Conservation (phyloP, 2,113 vertebrate species). For the Hydrolagus affinis region DNA sequence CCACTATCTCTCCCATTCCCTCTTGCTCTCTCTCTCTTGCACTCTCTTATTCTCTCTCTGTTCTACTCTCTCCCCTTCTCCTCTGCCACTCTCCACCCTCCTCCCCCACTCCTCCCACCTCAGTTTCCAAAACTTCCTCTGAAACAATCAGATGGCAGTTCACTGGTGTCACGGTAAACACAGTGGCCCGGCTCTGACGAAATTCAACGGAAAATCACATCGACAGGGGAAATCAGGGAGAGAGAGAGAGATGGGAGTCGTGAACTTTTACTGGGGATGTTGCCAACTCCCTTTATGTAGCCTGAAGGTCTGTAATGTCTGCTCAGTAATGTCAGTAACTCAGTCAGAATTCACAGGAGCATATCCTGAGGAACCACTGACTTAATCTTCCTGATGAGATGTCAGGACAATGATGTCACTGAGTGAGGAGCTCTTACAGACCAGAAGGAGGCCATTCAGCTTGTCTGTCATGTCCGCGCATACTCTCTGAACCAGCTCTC, state of each 20-base stretch:
- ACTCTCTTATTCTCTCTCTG: too few relatives aligned
- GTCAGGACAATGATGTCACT: constrained; percentile 24
- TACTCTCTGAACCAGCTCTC: too few relatives aligned
- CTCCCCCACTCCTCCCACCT: neutral
- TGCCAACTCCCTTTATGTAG: constrained; percentile 16
- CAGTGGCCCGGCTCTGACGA: neutral
- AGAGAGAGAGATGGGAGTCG: constrained; percentile 16
- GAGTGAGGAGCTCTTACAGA: constrained; percentile 4
- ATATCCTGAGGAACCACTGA: constrained; percentile 30
- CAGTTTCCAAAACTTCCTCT: too few relatives aligned
- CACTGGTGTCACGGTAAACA: constrained; percentile 14
- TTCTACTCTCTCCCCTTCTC: neutral
- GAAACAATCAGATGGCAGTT: neutral
- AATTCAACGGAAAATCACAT: constrained; percentile 1
- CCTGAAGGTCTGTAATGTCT: neutral
- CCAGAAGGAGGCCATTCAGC: too few relatives aligned
- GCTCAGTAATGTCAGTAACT: neutral
- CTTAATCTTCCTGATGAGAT: constrained; percentile 30
- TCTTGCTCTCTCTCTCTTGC: too few relatives aligned
- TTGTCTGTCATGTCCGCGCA: too few relatives aligned
- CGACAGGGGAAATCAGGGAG: constrained; percentile 22
- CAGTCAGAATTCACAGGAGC: constrained; percentile 16
- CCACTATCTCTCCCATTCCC: neutral
- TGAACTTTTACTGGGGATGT: neutral
- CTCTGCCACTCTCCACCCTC: neutral